Evolutionary conservation across 2,797 vertebrate species (phyloP), one percentile per base, ranked within the genome.

Genomic region (Semaprochilodus insignis): DNA sequence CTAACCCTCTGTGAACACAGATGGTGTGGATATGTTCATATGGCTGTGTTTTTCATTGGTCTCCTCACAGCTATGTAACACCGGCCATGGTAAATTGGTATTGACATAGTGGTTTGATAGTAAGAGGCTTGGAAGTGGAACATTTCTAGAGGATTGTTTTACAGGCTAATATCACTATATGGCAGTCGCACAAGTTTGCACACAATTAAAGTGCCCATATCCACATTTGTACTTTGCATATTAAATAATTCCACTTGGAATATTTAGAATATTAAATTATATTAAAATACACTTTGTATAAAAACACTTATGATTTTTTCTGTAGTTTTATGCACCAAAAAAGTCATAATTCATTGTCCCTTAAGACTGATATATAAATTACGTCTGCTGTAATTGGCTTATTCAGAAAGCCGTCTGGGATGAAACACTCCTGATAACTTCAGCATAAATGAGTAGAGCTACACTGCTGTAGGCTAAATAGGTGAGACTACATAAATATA

Each of bases 1-100:
- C 66, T 60, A 59, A 75, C 55, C 74, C 57, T 76, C 57, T 74
- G 65, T 25, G 27, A 51, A 17, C 78, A 62, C 63, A 75, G 82
- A 74, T 62, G n/a, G 52, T 48, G 48, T 60, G 62, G 51, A 44
- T 79, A n/a, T 74, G 54, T 40, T 62, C 69, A 82, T 54, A 48
- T 52, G 55, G 36, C 27, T 40, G 40, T 62, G 40, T 62, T 44
- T 77, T 82, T 77, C 59, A 51, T 48, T 57, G 52, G 44, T 69
- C 34, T 67, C 44, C n/a, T 70, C 31, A 69, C 67, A 71, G 55
- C 21, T 44, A 77, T 21, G 31, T 72, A 59, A 44, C 66, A 72
- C 31, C 44, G 6, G 17, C 16, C 11, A 40, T 16, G 3, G 5
- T 71, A 11, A 54, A 72, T 54, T 16, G 27, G 54, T 71, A 77